A percentile compares a stretch with the other conserved stretches of the same genome.
phyloP scores from a whole-genome alignment of 2,797 vertebrate genomes.

The Liparis tanakae region DNA sequence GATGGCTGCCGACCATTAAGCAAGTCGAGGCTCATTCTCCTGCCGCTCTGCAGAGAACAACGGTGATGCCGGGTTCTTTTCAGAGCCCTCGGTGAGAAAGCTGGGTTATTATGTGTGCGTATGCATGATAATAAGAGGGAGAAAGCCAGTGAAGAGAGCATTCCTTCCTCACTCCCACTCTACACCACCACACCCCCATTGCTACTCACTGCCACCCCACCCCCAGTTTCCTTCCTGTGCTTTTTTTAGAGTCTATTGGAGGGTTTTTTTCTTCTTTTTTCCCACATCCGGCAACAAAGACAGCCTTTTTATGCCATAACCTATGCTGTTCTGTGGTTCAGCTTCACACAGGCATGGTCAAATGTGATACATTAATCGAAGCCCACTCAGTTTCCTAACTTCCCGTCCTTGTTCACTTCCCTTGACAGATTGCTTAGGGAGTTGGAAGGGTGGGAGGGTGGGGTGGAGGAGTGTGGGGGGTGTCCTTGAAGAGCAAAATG shows the following conservation, averaged over 20 bases:
- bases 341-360: conserved; percentile 49
- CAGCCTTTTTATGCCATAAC: conserved; percentile 92
- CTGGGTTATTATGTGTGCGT: conserved; percentile 72
- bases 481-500: conserved; percentile 16
- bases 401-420: conserved; percentile 7
- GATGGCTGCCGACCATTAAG: conserved; percentile 45
- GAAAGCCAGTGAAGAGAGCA: conserved; percentile 84
- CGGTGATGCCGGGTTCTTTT: conserved; percentile 71
- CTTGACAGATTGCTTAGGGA: conserved; percentile 9
- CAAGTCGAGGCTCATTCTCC: conserved; percentile 42
- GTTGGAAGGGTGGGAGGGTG: background rate
- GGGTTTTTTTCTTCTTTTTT: conserved; percentile 81
- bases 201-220: conserved; percentile 85
- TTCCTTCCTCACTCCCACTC: conserved; percentile 94
- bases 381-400: conserved; percentile 18
- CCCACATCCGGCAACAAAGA: conserved; percentile 97
- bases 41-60: conserved; percentile 38
- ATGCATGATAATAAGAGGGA: conserved; percentile 72
- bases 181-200: conserved; percentile 86
- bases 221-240: conserved; percentile 98
- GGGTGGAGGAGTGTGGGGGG: background rate
- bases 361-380: conserved; percentile 51
- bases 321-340: conserved; percentile 72
- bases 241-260: conserved; percentile 96
- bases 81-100: conserved; percentile 70